phyloP scores from a whole-genome alignment of 2,888 invertebrate species.

The Cheilosia variabilis region DNA sequence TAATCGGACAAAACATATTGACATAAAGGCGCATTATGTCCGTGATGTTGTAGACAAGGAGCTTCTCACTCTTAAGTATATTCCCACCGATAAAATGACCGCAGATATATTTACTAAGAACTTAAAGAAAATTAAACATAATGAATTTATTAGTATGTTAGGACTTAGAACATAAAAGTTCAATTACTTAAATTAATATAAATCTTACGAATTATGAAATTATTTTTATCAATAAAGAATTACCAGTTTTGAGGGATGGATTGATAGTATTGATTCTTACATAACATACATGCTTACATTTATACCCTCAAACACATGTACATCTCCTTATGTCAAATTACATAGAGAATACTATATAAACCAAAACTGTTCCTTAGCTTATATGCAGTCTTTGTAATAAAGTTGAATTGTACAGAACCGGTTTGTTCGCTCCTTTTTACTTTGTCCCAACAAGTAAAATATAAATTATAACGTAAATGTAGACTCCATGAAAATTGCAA shows the following conservation, averaged over 20 bases:
- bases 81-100: conserved; percentile 29
- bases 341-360: too few species aligned
- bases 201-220: not conserved
- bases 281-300: too few species aligned
- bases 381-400: too few species aligned
- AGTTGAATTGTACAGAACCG: too few species aligned
- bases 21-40: conserved; percentile 36
- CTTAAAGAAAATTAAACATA: conserved; percentile 35
- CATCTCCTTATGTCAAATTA: too few species aligned
- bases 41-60: conserved; percentile 47
- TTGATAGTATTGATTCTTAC: not conserved
- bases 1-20: conserved; percentile 46
- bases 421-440: too few species aligned
- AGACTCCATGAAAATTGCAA: too few species aligned
- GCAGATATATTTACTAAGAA: conserved; percentile 49
- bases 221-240: not conserved
- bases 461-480: too few species aligned
- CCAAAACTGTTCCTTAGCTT: too few species aligned
- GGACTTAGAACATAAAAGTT: conserved; percentile 11
- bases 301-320: too few species aligned
- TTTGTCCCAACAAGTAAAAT: too few species aligned
- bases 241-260: not conserved
- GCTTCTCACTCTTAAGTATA: conserved; percentile 23
- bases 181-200: not conserved
- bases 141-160: conserved; percentile 2